These are phyloP conservation scores for Acanthurus lineatus DNA, from an alignment of 2,797 vertebrate genomes.

Conservation along the genomic window DNA sequence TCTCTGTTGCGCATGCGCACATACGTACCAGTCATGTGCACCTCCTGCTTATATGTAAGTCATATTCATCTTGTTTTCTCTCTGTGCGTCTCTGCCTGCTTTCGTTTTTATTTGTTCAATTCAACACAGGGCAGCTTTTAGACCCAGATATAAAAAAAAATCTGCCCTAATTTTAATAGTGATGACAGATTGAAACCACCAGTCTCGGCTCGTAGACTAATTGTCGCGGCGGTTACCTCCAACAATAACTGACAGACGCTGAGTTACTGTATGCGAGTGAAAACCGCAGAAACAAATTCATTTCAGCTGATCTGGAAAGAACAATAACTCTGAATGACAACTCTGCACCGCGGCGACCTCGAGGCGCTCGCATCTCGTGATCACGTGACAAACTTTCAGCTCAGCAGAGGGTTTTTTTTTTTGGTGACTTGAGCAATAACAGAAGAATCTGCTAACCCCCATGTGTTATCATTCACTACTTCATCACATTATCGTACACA, in stretches of 20 bases:
- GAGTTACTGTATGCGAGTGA: slow-evolving; percentile 52
- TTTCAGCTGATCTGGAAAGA: slow-evolving; percentile 56
- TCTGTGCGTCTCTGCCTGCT: neutral
- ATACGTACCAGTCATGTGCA: too few relatives aligned
- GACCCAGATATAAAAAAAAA: neutral
- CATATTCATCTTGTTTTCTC: neutral
- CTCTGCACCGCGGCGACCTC: slow-evolving; percentile 23
- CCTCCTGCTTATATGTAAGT: neutral
- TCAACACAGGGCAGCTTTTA: too few relatives aligned
- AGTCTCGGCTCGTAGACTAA: slow-evolving; percentile 48
- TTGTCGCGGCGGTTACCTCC: slow-evolving; percentile 30
- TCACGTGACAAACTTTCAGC: slow-evolving; percentile 23
- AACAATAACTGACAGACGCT: slow-evolving; percentile 51
- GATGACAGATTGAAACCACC: slow-evolving; percentile 28
- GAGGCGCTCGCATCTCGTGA: slow-evolving; percentile 17
- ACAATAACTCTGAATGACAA: slow-evolving; percentile 50
- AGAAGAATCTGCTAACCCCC: too few relatives aligned
- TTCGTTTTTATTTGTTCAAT: neutral
- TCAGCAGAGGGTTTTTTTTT: slow-evolving; percentile 3
- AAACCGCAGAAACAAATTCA: slow-evolving; percentile 17
- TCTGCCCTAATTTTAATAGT: neutral
- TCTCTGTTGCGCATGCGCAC: too few relatives aligned
- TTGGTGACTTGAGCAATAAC: slow-evolving; percentile 22
- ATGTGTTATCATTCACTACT: neutral
- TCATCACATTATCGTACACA: slow-evolving; percentile 7